phyloP scores from a whole-genome alignment of 2,888 invertebrate genomes.

The Teinopalpus imperialis region DNA sequence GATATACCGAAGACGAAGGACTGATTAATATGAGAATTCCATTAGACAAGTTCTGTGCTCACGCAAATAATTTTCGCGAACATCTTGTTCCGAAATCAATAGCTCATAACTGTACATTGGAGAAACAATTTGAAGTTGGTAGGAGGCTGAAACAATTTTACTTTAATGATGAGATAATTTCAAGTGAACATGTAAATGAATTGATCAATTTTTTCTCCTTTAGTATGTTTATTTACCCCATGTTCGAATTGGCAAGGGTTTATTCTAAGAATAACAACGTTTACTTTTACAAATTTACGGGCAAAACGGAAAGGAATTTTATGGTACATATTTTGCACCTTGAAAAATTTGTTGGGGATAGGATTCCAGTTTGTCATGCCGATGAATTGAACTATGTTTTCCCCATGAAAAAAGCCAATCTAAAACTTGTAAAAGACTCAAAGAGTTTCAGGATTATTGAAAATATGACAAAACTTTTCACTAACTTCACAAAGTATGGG shows the following conservation, averaged over 20 bases:
- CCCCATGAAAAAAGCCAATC: slow-evolving; percentile 28
- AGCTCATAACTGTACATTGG: slow-evolving; percentile 28
- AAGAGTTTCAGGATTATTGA: slow-evolving; percentile 39
- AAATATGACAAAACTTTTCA: slow-evolving; percentile 43
- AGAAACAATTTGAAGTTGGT: slow-evolving; percentile 37
- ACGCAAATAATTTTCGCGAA: slow-evolving; percentile 34
- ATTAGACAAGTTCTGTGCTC: slow-evolving; percentile 28
- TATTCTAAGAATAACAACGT: slow-evolving; percentile 34
- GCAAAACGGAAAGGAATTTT: slow-evolving; percentile 43
- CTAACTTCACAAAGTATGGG: slow-evolving; percentile 50
- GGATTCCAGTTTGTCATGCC: slow-evolving; percentile 34
- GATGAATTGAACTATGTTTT: slow-evolving; percentile 47
- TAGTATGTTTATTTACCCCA: slow-evolving; percentile 33
- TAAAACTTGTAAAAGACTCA: slow-evolving; percentile 32
- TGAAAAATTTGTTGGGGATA: slow-evolving; percentile 27
- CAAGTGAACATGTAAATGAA: slow-evolving; percentile 30
- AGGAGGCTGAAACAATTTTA: slow-evolving; percentile 38
- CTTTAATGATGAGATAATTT: slow-evolving; percentile 30
- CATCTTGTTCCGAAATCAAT: slow-evolving; percentile 36
- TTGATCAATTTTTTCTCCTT: slow-evolving; percentile 32
- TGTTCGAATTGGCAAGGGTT: slow-evolving; percentile 37
- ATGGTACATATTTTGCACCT: slow-evolving; percentile 28
- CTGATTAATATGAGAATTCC: slow-evolving; percentile 27
- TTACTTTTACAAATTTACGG: slow-evolving; percentile 45
- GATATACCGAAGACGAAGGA: slow-evolving; percentile 86